Conservation (phyloP, 2,888 invertebrate species). For the Suillia variegata region DNA sequence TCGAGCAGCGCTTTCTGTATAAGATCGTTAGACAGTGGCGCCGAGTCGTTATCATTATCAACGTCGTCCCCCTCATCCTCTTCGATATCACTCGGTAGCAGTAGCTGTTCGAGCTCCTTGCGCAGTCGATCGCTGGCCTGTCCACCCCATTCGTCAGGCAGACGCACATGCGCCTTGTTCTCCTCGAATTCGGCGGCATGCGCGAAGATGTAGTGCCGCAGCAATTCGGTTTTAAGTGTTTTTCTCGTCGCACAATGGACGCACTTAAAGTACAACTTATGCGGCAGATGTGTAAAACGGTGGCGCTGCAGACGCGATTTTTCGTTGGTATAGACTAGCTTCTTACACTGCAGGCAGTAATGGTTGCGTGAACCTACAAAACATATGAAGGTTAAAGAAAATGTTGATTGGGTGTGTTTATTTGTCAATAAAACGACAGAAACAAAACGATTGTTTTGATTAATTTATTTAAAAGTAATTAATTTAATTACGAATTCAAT, state of each 20-base stretch:
- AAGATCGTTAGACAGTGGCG: constrained; percentile 10
- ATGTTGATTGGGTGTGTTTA: no score
- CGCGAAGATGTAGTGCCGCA: constrained; percentile 25
- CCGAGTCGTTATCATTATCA: neutral
- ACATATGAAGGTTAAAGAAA: no score
- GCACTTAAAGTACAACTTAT: constrained; percentile 28
- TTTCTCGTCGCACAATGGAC: constrained; percentile 24
- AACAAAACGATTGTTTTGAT: no score
- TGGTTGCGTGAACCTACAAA: no score
- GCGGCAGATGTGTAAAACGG: constrained; percentile 1
- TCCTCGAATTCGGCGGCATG: constrained; percentile 25
- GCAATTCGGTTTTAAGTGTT: constrained; percentile 28
- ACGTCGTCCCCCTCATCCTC: neutral
- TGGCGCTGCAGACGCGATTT: constrained; percentile 2
- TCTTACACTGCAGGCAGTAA: neutral
- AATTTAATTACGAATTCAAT: no score
- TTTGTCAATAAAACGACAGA: no score
- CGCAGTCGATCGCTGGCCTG: neutral
- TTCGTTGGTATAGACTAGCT: neutral
- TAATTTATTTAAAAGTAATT: no score
- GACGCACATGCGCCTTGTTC: constrained; percentile 20
- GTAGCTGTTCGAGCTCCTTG: neutral
- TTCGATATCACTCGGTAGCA: neutral
- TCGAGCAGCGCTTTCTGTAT: constrained; percentile 43
- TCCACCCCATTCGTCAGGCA: constrained; percentile 31